These are phyloP conservation scores for Grammomys surdaster DNA, from an alignment of 2,113 vertebrate species.

Conservation along the genomic window DNA sequence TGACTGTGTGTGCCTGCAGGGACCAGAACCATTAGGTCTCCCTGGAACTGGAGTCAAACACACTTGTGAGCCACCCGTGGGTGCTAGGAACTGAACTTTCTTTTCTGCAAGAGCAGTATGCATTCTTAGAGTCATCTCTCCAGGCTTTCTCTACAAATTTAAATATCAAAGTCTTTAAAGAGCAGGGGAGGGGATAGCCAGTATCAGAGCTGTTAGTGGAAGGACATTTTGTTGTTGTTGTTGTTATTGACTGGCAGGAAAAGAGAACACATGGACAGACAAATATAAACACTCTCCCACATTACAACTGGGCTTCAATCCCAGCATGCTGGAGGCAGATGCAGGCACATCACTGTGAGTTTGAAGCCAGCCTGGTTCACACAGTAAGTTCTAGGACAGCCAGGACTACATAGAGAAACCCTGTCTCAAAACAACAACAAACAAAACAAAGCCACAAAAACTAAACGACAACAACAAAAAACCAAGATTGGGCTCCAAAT, in stretches of 20 bases:
- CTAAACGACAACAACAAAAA: neutral
- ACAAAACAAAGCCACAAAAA: neutral
- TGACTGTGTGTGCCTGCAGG: neutral
- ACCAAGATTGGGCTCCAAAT: neutral
- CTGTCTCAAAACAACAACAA: neutral
- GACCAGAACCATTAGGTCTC: neutral
- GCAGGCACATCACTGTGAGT: neutral
- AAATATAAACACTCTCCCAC: neutral
- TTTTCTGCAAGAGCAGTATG: neutral
- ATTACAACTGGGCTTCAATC: neutral
- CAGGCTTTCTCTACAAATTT: neutral
- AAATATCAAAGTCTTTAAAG: constrained; percentile 4
- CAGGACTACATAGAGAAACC: neutral
- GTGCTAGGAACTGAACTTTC: neutral
- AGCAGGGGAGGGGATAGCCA: neutral
- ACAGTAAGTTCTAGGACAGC: neutral
- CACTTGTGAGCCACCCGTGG: neutral
- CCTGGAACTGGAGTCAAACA: neutral
- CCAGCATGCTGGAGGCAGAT: neutral
- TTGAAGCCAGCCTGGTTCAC: neutral
- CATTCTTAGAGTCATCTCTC: neutral
- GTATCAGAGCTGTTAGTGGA: neutral
- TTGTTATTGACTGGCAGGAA: neutral
- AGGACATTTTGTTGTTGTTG: neutral
- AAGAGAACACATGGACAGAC: neutral